These are phyloP conservation scores for Augochlorella aurata DNA, from an alignment of 2,888 invertebrate species.

Conservation along the genomic window DNA sequence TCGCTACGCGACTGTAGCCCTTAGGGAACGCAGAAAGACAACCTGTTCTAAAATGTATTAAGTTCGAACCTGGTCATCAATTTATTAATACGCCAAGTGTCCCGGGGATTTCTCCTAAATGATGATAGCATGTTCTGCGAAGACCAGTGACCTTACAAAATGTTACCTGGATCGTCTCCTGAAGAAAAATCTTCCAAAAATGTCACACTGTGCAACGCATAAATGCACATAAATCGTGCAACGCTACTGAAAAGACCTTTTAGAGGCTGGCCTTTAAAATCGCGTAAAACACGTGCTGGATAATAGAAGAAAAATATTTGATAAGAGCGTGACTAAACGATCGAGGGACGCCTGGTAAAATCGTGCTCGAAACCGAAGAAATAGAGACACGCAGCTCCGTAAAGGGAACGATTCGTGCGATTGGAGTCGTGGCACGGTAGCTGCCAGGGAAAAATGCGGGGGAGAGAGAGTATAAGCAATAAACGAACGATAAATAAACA, in stretches of 20 bases:
- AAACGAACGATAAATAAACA: constrained; percentile 71
- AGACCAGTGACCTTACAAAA: not conserved
- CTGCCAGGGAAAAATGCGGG: constrained; percentile 12
- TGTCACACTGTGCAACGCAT: no score
- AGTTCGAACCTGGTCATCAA: not conserved
- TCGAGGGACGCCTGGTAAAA: no score
- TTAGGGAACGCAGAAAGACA: not conserved
- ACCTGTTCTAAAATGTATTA: not conserved
- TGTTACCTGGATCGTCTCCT: not conserved
- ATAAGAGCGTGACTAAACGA: no score
- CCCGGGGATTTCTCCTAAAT: not conserved
- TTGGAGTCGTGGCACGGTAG: constrained; percentile 44
- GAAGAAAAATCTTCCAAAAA: not conserved
- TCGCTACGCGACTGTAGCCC: not conserved
- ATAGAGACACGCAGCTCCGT: not conserved
- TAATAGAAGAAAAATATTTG: no score
- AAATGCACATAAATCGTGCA: no score
- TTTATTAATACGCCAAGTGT: not conserved
- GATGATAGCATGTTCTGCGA: not conserved
- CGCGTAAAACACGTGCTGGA: no score
- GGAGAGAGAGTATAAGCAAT: constrained; percentile 45
- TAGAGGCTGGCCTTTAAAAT: no score
- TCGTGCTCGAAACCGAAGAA: not conserved
- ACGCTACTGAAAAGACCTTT: no score
- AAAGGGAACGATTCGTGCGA: not conserved